Evolutionary conservation across 2,797 vertebrate genomes (phyloP).

Genomic region (Picus viridis): DNA sequence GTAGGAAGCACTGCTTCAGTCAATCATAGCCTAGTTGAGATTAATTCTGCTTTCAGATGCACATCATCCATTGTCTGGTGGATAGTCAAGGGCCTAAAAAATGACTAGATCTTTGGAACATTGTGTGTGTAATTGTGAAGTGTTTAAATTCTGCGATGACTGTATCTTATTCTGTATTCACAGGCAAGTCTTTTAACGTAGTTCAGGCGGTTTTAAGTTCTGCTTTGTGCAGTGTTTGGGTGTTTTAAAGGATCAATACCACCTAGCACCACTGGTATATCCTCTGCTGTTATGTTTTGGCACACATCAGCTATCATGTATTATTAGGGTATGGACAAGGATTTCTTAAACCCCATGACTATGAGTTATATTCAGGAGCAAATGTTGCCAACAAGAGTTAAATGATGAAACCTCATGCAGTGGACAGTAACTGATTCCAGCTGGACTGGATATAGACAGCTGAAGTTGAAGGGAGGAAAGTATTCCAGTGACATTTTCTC

Average conservation of each 20-base stretch:
- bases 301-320: background rate
- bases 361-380: constrained; percentile 51
- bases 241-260: background rate
- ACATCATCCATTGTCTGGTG: background rate
- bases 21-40: background rate
- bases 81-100: background rate
- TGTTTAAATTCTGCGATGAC: background rate
- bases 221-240: background rate
- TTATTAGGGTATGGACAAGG: constrained; percentile 18
- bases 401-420: constrained; percentile 54
- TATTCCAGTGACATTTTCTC: constrained; percentile 2
- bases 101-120: background rate
- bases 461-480: background rate
- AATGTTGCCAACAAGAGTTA: constrained; percentile 48
- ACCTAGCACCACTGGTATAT: background rate
- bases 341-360: constrained; percentile 45
- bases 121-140: background rate
- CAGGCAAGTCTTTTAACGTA: background rate
- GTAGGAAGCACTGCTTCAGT: background rate
- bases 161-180: background rate
- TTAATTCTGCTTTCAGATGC: background rate
- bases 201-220: background rate
- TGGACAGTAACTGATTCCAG: constrained; percentile 55
- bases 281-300: background rate
- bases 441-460: background rate